Base-by-base conservation (phyloP, 2,113 vertebrate genomes). In the Labeo rohita region DNA sequence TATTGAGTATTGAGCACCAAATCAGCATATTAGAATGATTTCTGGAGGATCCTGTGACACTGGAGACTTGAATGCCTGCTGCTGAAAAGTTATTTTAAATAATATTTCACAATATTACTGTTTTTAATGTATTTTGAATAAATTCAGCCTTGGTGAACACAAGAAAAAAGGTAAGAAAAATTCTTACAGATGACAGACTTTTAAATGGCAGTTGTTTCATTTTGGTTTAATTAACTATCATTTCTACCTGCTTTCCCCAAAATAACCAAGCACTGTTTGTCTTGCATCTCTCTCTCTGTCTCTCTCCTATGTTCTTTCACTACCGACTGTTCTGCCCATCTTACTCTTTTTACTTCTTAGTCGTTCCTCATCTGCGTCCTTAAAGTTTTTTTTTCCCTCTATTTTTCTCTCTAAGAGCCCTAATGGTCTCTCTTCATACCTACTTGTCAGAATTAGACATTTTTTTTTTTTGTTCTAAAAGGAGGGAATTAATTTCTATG, bases 401-500 rank as follows among this genome's bases (percentile, higher is more conserved):
- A 80, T 92, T 83, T 43, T 74, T 43, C 80, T 80, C 18, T 86
- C 59, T 66, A 18, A 39, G 28, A n/a, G 83, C 84, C 61, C 87
- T 89, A 52, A 50, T 66, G 50, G 84, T 84, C 84, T 86, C 80
- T 87, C 89, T 88, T 90, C 85, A 89, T 86, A 92, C 88, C 87
- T 88, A 88, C 66, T 90, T 93, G 18, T 45, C 70, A 45, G 70
- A 45, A 11, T 73, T 93, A 93, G 89, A 87, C 81, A 90, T 91
- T 88, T 91, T 6, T 56, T 70, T 79, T 80, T 72, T 80, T 80
- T 52, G 47, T 90, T 90, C 34, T 85, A 92, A 85, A 91, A 79
- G 43, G 73, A 90, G 76, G 87, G 90, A 93, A 91, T 93, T 92
- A 89, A 93, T 93, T 93, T 90, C 84, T 90, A 87, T 91, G 91